A percentile compares a stretch with the other conserved stretches of the same genome.
Conservation (phyloP, 2,888 invertebrate genomes). For the Tinea trinotella region DNA sequence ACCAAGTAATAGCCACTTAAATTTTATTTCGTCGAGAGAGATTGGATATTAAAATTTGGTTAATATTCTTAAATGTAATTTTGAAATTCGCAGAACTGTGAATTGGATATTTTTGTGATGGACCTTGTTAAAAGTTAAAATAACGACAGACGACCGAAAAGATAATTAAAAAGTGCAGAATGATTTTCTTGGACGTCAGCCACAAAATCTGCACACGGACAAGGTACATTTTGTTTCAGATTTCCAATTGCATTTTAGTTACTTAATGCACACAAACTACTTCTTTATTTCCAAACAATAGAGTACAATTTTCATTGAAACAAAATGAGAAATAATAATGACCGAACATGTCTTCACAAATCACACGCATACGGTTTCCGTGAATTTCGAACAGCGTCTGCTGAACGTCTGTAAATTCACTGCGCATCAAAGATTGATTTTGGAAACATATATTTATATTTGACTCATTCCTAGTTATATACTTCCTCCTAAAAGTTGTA, state of each 20-base stretch:
- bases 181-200: slow-evolving; percentile 8
- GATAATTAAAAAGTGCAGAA: slow-evolving; percentile 10
- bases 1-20: background rate
- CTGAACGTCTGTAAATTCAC: slow-evolving; percentile 31
- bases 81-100: background rate
- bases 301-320: slow-evolving; percentile 26
- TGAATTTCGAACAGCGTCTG: slow-evolving; percentile 31
- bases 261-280: slow-evolving; percentile 14
- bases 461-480: background rate
- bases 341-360: slow-evolving; percentile 33
- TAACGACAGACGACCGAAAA: slow-evolving; percentile 5
- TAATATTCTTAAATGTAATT: background rate
- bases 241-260: slow-evolving; percentile 3
- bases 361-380: slow-evolving; percentile 31
- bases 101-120: background rate
- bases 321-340: slow-evolving; percentile 27
- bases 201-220: slow-evolving; percentile 5
- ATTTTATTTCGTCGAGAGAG: background rate
- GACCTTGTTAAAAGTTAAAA: slow-evolving; percentile 2
- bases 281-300: slow-evolving; percentile 17
- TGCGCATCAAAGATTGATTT: slow-evolving; percentile 22
- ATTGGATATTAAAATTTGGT: background rate
- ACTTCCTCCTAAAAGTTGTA: background rate
- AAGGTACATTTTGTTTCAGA: background rate
- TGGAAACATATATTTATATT: slow-evolving; percentile 4